These are phyloP conservation scores for Drosophila neonasuta DNA, from an alignment of 2,888 invertebrate genomes.

Conservation along the genomic window DNA sequence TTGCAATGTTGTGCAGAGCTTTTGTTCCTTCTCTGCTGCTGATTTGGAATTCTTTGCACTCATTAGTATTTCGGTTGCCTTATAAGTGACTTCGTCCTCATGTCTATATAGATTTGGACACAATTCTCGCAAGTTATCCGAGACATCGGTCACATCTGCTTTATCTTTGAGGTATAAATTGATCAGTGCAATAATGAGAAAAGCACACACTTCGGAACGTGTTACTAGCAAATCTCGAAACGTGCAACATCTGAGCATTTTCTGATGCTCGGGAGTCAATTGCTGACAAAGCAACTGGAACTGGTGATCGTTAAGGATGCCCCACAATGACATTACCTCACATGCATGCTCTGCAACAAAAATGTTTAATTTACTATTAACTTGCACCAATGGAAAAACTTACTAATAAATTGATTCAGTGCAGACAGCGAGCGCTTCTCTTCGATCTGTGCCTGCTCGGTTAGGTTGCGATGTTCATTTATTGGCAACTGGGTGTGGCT, in stretches of 20 bases:
- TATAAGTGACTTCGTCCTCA: conserved; percentile 98
- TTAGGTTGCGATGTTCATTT: conserved; percentile 79
- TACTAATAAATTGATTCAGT: conserved; percentile 87
- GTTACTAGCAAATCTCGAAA: conserved; percentile 84
- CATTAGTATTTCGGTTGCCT: conserved; percentile 95
- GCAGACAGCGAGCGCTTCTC: conserved; percentile 91
- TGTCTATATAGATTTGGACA: conserved; percentile 96
- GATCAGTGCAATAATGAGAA: conserved; percentile 92
- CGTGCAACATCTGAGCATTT: conserved; percentile 85
- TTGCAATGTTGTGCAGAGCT: conserved; percentile 90
- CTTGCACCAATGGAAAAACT: conserved; percentile 54
- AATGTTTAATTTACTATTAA: not conserved
- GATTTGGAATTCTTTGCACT: conserved; percentile 89
- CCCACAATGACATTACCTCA: conserved; percentile 96
- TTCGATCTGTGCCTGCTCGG: conserved; percentile 84
- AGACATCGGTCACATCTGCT: conserved; percentile 96
- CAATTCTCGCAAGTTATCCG: conserved; percentile 91
- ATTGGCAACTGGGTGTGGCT: conserved; percentile 56
- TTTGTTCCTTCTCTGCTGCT: conserved; percentile 89
- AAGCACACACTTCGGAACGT: conserved; percentile 85
- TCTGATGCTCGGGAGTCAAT: conserved; percentile 87
- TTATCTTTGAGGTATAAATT: conserved; percentile 97
- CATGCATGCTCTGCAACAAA: conserved; percentile 85
- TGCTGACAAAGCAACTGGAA: conserved; percentile 90
- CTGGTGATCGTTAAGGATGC: conserved; percentile 95